Base-by-base conservation (phyloP, 2,797 vertebrate genomes). In the Myotis myotis region DNA sequence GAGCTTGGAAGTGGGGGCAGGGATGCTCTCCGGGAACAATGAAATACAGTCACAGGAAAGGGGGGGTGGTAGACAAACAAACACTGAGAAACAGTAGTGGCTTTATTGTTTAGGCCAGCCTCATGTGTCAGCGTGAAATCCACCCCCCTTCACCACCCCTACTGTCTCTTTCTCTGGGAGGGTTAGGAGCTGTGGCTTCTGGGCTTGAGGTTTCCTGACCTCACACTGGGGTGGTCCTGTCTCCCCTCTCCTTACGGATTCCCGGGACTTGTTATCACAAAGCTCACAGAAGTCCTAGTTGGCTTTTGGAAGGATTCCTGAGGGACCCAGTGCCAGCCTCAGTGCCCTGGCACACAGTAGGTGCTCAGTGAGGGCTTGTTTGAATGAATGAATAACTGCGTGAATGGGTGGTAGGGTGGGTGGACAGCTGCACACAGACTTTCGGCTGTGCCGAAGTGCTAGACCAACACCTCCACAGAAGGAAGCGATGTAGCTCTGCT, bases 401-500 rank as follows among this genome's bases (percentile, higher is more conserved):
- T 89, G 95, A 81, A 75, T 80, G 85, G 82, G 88, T 70, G 93
- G 86, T 6, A 5, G 94, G 71, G 96, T 95, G 97, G 95, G 96
- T 80, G 92, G 96, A 76, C 15, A 47, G 74, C 85, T 72, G 95
- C 86, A 51, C 3, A 12, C 93, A 79, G 93, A 92, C 87, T 81
- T 79, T 33, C 33, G 51, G 79, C 95, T 92, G 86, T 55, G 89
- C 89, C 8, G 57, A 95, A 89, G 95, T 85, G 94, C 96, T 92
- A 97, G 96, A 97, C 95, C 96, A 76, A 96, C 97, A 96, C 97
- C 97, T 96, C 97, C 96, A 96, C 94, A 96, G 90, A 90, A 90
- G 96, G 96, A 88, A 87, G 93, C 28, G 2, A 41, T 5, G 82
- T 66, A 62, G 82, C 95, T 93, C 71, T 1, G 82, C 80, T 87